Conservation (phyloP, 2,888 invertebrate species). For the Plemyria rubiginata region DNA sequence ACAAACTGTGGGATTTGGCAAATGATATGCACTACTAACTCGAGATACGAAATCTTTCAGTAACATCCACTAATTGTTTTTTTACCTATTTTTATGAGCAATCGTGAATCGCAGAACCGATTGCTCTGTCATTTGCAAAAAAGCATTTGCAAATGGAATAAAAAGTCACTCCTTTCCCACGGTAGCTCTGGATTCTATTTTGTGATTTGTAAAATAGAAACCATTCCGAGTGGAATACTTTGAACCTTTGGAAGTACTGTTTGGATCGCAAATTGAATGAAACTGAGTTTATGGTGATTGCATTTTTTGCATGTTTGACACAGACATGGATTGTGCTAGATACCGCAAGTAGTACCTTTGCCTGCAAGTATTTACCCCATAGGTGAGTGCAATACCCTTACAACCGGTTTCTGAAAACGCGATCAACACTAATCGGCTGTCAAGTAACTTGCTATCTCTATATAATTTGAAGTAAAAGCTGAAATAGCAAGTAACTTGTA, state of each 20-base stretch:
- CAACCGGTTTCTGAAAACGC: too few relatives aligned
- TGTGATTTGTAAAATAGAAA: conserved; percentile 1
- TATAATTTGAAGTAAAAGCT: too few relatives aligned
- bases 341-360: not conserved
- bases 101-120: conserved; percentile 68
- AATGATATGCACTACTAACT: conserved; percentile 71
- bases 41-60: conserved; percentile 57
- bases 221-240: not conserved
- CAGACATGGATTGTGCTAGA: not conserved
- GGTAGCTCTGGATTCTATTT: conserved; percentile 41
- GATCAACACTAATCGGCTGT: too few relatives aligned
- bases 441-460: too few relatives aligned
- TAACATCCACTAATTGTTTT: conserved; percentile 58
- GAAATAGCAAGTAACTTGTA: too few relatives aligned
- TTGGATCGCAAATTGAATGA: conserved; percentile 6
- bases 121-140: conserved; percentile 66
- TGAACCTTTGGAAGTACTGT: conserved; percentile 1
- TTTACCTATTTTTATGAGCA: conserved; percentile 54
- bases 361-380: too few relatives aligned
- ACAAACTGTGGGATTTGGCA: conserved; percentile 51
- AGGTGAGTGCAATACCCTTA: too few relatives aligned
- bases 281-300: conserved; percentile 6
- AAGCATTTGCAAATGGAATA: conserved; percentile 61
- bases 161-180: conserved; percentile 66
- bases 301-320: not conserved